phyloP scores from a whole-genome alignment of 2,113 vertebrate species.

The Phoxinus phoxinus region DNA sequence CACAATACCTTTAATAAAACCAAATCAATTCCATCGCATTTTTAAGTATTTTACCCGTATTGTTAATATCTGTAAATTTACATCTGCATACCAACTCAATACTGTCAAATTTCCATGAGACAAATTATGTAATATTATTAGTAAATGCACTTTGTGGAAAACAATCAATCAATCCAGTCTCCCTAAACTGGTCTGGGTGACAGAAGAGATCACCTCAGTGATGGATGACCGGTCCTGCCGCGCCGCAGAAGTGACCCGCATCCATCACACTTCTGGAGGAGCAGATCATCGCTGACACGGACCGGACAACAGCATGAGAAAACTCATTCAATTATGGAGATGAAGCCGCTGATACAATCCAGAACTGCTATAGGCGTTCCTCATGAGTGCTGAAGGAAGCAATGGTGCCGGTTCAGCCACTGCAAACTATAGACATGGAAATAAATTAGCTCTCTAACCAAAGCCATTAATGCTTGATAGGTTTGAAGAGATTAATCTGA shows the following conservation, averaged over 20 bases:
- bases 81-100: neutral
- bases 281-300: neutral
- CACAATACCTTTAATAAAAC: too few relatives aligned
- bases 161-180: neutral
- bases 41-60: too few relatives aligned
- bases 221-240: neutral
- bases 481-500: neutral
- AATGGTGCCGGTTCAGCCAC: neutral
- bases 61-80: neutral
- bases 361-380: neutral
- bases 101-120: neutral
- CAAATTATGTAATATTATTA: slow-evolving; percentile 6
- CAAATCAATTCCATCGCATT: too few relatives aligned
- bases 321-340: neutral
- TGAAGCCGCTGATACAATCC: neutral
- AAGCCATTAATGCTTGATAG: neutral
- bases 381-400: neutral
- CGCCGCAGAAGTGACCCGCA: neutral
- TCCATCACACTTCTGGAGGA: neutral
- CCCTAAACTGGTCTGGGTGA: neutral
- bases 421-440: neutral
- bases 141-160: neutral
- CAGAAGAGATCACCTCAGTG: neutral
- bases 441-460: neutral
- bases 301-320: neutral